phyloP scores from a whole-genome alignment of 2,888 invertebrate species.

The Drosophila limbata region DNA sequence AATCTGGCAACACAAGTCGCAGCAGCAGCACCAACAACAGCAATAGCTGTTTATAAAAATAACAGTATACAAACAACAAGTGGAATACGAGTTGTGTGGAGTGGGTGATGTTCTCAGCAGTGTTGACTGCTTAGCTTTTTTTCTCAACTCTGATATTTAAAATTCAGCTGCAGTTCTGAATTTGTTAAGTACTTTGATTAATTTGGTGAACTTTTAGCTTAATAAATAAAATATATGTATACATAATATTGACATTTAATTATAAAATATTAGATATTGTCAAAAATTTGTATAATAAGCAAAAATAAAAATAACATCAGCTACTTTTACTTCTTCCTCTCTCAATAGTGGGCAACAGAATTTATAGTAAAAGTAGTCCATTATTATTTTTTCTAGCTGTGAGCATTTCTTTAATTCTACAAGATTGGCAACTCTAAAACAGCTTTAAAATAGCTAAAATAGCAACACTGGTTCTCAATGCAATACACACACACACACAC shows the following conservation, averaged over 20 bases:
- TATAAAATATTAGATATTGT: no score
- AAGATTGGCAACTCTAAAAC: not conserved
- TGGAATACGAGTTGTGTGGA: slow-evolving; percentile 2
- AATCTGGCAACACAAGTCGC: slow-evolving; percentile 36
- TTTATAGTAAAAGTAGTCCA: no score
- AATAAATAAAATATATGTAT: no score
- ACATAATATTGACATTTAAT: no score
- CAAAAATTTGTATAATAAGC: no score
- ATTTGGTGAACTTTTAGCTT: no score
- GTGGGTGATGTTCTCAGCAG: slow-evolving; percentile 1
- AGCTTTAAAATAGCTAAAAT: not conserved
- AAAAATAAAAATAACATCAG: no score
- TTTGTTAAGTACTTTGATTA: no score
- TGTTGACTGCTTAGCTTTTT: not conserved
- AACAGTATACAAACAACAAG: slow-evolving; percentile 15
- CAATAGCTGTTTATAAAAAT: slow-evolving; percentile 2
- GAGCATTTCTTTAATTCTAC: not conserved
- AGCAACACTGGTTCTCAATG: not conserved
- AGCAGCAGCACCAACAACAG: not conserved
- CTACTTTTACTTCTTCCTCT: no score
- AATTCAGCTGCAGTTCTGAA: no score
- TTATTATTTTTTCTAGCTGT: not conserved
- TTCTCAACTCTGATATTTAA: no score
- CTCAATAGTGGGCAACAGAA: no score
- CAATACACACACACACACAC: not conserved